phyloP scores from a whole-genome alignment of 2,797 vertebrate genomes.

The Sylvia borin region DNA sequence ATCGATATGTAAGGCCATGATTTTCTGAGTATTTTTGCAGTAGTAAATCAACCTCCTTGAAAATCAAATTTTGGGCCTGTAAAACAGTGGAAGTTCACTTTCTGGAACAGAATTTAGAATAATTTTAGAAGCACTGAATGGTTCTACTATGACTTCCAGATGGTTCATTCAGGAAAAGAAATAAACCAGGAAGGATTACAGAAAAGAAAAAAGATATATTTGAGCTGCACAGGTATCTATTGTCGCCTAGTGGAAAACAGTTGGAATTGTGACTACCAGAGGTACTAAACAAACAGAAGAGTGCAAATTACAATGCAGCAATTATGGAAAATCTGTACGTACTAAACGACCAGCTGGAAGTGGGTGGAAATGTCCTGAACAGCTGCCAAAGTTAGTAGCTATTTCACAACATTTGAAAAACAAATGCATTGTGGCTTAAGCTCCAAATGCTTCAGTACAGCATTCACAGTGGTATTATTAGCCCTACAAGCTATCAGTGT shows the following conservation, averaged over 20 bases:
- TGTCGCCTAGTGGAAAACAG: slow-evolving; percentile 42
- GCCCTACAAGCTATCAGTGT: slow-evolving; percentile 23
- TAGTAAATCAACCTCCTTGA: background rate
- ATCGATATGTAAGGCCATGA: background rate
- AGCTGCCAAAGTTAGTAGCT: slow-evolving; percentile 70
- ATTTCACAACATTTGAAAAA: slow-evolving; percentile 73
- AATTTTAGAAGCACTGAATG: background rate
- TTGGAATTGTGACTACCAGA: slow-evolving; percentile 38
- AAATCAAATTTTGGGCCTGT: background rate
- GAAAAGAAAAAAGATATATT: background rate
- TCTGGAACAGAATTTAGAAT: background rate
- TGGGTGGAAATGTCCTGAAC: slow-evolving; percentile 70
- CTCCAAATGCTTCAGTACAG: slow-evolving; percentile 45
- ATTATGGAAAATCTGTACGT: slow-evolving; percentile 51
- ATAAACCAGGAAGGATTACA: background rate
- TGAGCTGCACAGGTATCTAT: slow-evolving; percentile 45
- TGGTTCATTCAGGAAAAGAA: slow-evolving; percentile 20
- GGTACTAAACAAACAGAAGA: slow-evolving; percentile 2
- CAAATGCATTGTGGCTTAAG: slow-evolving; percentile 49
- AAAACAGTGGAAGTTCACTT: background rate
- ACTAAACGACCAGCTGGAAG: slow-evolving; percentile 68
- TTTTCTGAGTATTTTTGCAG: background rate
- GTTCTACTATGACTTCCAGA: background rate
- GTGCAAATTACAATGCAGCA: slow-evolving; percentile 31
- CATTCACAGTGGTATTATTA: slow-evolving; percentile 60